These are phyloP conservation scores for Podarcis raffonei DNA, from an alignment of 2,113 vertebrate genomes.

Conservation along the genomic window DNA sequence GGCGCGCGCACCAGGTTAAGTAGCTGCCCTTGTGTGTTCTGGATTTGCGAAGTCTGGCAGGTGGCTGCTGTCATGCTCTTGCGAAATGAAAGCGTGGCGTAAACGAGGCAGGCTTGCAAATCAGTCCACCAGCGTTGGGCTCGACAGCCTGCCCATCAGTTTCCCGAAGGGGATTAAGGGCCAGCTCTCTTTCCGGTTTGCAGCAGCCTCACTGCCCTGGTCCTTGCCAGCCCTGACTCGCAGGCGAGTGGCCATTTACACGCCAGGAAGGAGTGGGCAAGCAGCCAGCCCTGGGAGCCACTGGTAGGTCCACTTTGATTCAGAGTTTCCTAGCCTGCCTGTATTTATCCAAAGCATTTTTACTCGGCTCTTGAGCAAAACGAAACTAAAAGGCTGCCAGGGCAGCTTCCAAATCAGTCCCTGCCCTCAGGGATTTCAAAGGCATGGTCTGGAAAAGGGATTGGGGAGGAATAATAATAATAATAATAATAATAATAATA, in stretches of 20 bases:
- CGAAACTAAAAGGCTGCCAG: too few species aligned
- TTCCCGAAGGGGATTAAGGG: background rate
- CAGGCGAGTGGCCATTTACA: background rate
- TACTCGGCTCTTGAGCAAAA: background rate
- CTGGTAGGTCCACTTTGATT: constrained; percentile 33
- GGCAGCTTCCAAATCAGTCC: too few species aligned
- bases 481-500: too few species aligned
- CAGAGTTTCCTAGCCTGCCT: background rate
- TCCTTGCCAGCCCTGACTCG: background rate
- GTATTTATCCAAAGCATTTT: background rate
- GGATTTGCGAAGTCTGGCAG: background rate
- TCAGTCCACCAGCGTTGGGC: too few species aligned
- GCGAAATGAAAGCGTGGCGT: background rate
- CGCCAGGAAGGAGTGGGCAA: background rate
- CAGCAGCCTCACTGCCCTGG: background rate
- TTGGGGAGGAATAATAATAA: too few species aligned
- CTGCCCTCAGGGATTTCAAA: background rate
- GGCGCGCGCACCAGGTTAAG: background rate
- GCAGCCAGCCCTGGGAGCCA: constrained; percentile 22
- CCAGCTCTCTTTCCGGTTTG: background rate
- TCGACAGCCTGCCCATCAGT: background rate
- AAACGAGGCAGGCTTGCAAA: background rate
- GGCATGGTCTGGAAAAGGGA: too few species aligned
- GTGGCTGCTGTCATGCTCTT: background rate
- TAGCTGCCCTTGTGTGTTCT: background rate